Evolutionary conservation across 2,113 vertebrate species (phyloP).

Genomic region (Dicerorhinus sumatrensis): DNA sequence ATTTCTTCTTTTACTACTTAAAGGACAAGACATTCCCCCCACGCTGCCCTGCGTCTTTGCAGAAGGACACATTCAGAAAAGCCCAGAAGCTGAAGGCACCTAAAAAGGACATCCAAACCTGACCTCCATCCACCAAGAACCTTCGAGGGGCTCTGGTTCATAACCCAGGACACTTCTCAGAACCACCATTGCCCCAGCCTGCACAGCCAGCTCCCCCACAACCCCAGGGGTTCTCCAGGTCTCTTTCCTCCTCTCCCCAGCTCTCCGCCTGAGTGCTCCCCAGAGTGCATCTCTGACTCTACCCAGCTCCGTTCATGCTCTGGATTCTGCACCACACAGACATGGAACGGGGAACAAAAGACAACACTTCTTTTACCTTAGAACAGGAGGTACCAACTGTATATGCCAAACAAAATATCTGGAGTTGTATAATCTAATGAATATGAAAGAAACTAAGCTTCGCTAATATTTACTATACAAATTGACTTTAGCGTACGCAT

Average conservation of each 20-base stretch:
- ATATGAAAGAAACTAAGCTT: neutral
- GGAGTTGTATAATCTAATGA: too few species aligned
- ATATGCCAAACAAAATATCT: neutral
- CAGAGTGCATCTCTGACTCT: neutral
- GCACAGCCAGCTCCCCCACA: too few species aligned
- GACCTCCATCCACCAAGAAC: neutral
- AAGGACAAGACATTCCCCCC: neutral
- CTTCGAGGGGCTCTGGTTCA: accelerated
- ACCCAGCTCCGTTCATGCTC: neutral
- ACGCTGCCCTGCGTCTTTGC: neutral
- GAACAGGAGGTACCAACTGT: too few species aligned
- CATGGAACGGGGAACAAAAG: neutral
- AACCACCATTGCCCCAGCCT: neutral
- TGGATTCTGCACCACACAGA: neutral
- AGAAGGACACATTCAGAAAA: slow-evolving; percentile 19
- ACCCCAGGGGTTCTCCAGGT: too few species aligned
- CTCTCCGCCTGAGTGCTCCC: neutral
- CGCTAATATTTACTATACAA: neutral
- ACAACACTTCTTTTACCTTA: neutral
- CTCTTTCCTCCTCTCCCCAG: too few species aligned
- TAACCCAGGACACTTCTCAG: neutral
- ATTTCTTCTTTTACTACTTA: neutral
- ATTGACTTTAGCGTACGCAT: neutral
- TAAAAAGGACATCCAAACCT: neutral
- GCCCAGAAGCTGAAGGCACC: neutral